Evolutionary conservation across 35 echinoderm and acorn worm species (phyloP).

Genomic region (Holothuria glaberrima): DNA sequence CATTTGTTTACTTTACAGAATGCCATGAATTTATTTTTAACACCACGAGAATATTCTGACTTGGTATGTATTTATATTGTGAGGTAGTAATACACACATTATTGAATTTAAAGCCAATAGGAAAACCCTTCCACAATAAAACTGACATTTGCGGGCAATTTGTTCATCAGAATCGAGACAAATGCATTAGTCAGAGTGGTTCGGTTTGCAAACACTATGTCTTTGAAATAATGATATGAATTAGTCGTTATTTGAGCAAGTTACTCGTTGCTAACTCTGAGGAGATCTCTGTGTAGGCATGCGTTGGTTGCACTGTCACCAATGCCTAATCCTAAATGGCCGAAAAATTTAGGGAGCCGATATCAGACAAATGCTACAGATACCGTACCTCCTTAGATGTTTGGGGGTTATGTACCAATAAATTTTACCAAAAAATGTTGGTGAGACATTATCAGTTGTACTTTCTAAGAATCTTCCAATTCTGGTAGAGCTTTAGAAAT

Average conservation of each 20-base stretch:
- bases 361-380: slow-evolving; percentile 16
- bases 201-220: background rate
- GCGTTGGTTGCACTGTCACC: background rate
- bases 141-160: slow-evolving; percentile 10
- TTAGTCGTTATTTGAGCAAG: slow-evolving; percentile 17
- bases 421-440: slow-evolving; percentile 7
- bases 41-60: slow-evolving; percentile 34
- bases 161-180: slow-evolving; percentile 11
- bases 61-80: slow-evolving; percentile 39
- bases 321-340: background rate
- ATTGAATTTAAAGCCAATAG: slow-evolving; percentile 10
- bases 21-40: slow-evolving; percentile 22
- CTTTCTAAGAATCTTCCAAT: slow-evolving; percentile 27
- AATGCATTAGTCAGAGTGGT: background rate
- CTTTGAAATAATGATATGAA: background rate
- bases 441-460: slow-evolving; percentile 22
- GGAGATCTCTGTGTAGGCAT: background rate
- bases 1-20: slow-evolving; percentile 38
- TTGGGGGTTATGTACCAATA: slow-evolving; percentile 19
- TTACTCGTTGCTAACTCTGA: slow-evolving; percentile 3
- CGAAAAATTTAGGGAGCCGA: background rate
- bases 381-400: background rate
- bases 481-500: slow-evolving; percentile 24
- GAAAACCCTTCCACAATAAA: background rate
- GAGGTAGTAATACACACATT: background rate